phyloP scores from a whole-genome alignment of 2,888 invertebrate genomes.

The Argynnis bischoffii region DNA sequence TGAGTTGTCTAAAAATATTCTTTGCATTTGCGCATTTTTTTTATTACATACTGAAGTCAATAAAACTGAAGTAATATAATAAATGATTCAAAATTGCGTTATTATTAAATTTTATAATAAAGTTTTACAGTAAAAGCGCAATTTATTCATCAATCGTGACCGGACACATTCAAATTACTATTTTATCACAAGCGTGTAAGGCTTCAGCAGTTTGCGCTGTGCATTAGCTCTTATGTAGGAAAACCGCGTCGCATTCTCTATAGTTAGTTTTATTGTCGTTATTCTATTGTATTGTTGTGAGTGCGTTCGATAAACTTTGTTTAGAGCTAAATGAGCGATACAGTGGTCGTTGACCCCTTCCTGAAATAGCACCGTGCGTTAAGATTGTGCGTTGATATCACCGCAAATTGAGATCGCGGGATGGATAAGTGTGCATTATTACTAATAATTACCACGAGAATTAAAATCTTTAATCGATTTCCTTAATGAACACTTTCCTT shows the following conservation, averaged over 20 bases:
- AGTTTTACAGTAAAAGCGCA: not conserved
- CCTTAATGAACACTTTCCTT: conserved; percentile 22
- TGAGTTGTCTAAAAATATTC: conserved; percentile 21
- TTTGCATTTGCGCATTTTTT: not conserved
- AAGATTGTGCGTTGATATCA: conserved; percentile 61
- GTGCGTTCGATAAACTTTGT: conserved; percentile 78
- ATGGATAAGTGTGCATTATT: conserved; percentile 50
- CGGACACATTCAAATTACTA: not conserved
- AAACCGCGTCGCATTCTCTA: conserved; percentile 35
- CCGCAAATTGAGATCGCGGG: conserved; percentile 59
- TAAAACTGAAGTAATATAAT: too few species aligned
- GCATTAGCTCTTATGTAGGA: conserved; percentile 26
- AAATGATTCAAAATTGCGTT: too few species aligned
- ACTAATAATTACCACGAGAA: conserved; percentile 43
- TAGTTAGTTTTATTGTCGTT: conserved; percentile 62
- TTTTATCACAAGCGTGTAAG: conserved; percentile 9
- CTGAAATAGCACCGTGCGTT: conserved; percentile 64
- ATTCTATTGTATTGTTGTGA: conserved; percentile 65
- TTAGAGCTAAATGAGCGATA: conserved; percentile 78
- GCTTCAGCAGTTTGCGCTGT: conserved; percentile 9
- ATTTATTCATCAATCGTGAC: not conserved
- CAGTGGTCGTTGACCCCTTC: conserved; percentile 65
- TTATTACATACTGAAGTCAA: too few species aligned
- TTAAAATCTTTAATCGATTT: conserved; percentile 38
- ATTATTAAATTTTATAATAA: too few species aligned